A percentile compares a stretch with the other conserved stretches of the same genome.
Conservation (phyloP, 2,113 vertebrate species). For the Alligator sinensis region DNA sequence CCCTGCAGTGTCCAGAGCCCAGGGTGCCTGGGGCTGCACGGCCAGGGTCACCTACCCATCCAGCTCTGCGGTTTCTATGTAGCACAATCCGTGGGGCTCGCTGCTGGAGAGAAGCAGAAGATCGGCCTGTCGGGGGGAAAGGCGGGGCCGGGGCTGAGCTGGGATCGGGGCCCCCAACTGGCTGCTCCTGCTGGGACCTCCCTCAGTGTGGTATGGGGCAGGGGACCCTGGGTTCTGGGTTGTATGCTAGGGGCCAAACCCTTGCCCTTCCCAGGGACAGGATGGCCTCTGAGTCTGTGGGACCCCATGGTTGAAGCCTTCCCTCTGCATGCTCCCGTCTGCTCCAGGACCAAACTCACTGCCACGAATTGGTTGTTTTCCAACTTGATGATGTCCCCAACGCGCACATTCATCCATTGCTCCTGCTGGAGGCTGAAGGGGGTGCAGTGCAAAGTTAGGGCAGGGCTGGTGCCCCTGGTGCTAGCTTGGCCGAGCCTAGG, state of each 20-base stretch:
- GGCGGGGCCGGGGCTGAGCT: accelerated
- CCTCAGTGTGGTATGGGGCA: neutral
- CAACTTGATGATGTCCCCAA: slow-evolving; percentile 95
- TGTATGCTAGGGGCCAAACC: too few relatives aligned
- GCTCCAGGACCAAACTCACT: slow-evolving; percentile 57
- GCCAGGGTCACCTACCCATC: slow-evolving; percentile 85
- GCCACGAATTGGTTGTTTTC: slow-evolving; percentile 98
- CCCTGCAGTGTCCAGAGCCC: accelerated
- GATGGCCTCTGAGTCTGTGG: too few relatives aligned
- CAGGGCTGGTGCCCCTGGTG: accelerated
- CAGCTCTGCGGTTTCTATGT: slow-evolving; percentile 95
- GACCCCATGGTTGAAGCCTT: neutral
- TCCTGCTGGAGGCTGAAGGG: slow-evolving; percentile 88
- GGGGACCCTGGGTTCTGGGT: too few relatives aligned
- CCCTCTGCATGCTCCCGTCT: accelerated
- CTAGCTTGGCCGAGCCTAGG: accelerated
- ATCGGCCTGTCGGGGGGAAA: slow-evolving; percentile 86
- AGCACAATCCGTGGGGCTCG: slow-evolving; percentile 95
- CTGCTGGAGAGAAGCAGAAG: slow-evolving; percentile 95
- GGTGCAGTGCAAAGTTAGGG: neutral
- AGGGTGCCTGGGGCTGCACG: accelerated
- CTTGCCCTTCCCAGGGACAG: too few relatives aligned
- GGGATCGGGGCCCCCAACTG: accelerated
- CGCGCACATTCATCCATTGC: slow-evolving; percentile 95
- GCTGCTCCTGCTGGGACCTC: neutral